Evolutionary conservation across 2,113 vertebrate genomes (phyloP).

Genomic region (Anolis carolinensis): DNA sequence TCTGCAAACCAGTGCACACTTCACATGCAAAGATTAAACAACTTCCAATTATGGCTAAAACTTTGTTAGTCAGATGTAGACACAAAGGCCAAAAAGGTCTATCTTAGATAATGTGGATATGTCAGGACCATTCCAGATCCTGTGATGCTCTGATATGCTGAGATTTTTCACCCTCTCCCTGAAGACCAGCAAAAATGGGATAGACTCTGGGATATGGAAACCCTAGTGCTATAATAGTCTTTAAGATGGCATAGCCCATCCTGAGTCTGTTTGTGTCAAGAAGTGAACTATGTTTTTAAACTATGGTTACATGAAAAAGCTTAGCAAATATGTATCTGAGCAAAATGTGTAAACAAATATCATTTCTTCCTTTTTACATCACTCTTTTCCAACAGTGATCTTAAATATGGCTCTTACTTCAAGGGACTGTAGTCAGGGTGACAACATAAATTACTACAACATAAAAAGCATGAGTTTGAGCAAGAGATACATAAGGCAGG

Average conservation of each 20-base stretch:
- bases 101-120: background rate
- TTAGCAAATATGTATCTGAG: background rate
- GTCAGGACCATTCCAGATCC: too few relatives aligned
- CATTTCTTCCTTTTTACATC: constrained; percentile 17
- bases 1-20: too few relatives aligned
- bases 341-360: background rate
- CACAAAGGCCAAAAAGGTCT: too few relatives aligned
- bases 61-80: background rate
- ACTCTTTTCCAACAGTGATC: constrained; percentile 1
- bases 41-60: background rate
- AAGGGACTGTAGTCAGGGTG: background rate
- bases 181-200: too few relatives aligned
- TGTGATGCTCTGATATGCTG: too few relatives aligned
- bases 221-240: background rate
- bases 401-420: constrained; percentile 7
- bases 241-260: background rate
- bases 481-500: background rate
- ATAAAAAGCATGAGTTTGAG: background rate
- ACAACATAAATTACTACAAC: background rate
- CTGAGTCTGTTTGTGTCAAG: background rate
- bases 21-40: too few relatives aligned
- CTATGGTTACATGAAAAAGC: constrained; percentile 11
- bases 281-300: background rate
- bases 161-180: too few relatives aligned
- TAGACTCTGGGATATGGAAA: too few relatives aligned